Evolutionary conservation across 37 sponge, comb jelly and placozoan genomes (phyloP).

Genomic region (Hexactinellida sp.): DNA sequence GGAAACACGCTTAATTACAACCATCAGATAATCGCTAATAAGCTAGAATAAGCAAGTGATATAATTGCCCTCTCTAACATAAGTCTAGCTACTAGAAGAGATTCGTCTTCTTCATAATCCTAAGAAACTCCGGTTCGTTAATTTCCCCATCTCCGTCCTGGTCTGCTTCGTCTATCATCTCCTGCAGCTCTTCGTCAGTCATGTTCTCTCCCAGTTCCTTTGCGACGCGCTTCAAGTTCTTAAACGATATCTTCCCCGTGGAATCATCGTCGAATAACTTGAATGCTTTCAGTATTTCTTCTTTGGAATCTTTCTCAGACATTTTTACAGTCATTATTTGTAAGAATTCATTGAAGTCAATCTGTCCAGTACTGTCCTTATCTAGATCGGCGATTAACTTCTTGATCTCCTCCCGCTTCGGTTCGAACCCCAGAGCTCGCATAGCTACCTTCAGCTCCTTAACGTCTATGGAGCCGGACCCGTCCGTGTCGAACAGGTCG

Average conservation of each 20-base stretch:
- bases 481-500: conserved; percentile 95
- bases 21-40: too few species aligned
- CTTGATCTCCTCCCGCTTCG: conserved; percentile 97
- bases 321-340: conserved; percentile 97
- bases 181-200: conserved; percentile 96
- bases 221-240: conserved; percentile 92
- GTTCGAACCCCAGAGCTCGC: conserved; percentile 94
- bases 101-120: conserved; percentile 99
- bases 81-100: conserved; percentile 47
- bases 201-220: conserved; percentile 96
- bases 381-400: conserved; percentile 89
- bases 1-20: too few species aligned
- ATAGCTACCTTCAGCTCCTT: conserved; percentile 91
- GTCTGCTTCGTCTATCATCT: conserved; percentile 99
- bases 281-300: conserved; percentile 94
- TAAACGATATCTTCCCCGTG: conserved; percentile 93
- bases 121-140: conserved; percentile 86
- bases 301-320: conserved; percentile 96
- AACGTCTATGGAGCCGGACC: conserved; percentile 87
- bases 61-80: conserved; percentile 5
- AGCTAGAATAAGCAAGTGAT: neutral
- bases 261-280: conserved; percentile 95
- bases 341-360: conserved; percentile 94
- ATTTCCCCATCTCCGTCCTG: conserved; percentile 98
- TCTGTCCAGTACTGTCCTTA: conserved; percentile 86